These are phyloP conservation scores for Tachuris rubrigastra DNA, from an alignment of 2,113 vertebrate species.

Conservation along the genomic window DNA sequence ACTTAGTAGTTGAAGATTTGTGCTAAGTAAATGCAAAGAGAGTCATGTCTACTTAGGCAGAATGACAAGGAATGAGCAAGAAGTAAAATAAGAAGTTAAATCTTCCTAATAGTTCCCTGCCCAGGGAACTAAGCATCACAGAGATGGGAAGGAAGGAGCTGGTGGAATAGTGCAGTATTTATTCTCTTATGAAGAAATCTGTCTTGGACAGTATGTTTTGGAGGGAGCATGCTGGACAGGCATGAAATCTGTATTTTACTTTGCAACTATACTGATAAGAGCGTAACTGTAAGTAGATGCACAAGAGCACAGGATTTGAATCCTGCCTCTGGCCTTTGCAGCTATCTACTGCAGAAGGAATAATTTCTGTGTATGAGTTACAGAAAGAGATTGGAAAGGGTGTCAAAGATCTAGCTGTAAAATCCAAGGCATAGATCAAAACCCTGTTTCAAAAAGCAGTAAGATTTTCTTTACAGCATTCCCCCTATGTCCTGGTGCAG, in stretches of 20 bases:
- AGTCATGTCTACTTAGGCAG: background rate
- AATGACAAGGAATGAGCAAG: background rate
- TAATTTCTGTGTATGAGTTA: background rate
- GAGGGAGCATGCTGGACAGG: background rate
- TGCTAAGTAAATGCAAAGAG: background rate
- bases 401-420: background rate
- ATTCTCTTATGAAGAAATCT: background rate
- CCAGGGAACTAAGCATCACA: background rate
- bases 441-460: background rate
- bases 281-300: background rate
- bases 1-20: background rate
- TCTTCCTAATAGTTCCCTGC: background rate
- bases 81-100: background rate
- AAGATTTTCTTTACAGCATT: background rate
- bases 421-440: background rate
- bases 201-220: background rate
- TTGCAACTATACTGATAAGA: background rate
- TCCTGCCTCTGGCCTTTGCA: background rate
- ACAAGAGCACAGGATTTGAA: background rate
- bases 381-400: background rate
- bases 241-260: background rate
- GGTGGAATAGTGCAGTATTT: background rate
- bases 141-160: background rate
- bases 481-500: fast-evolving
- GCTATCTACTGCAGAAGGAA: background rate